Percentiles rank a stretch among this genome's conserved stretches.
These are phyloP conservation scores for Caiman crocodilus DNA, from an alignment of 2,797 vertebrate species.

Conservation along the genomic window DNA sequence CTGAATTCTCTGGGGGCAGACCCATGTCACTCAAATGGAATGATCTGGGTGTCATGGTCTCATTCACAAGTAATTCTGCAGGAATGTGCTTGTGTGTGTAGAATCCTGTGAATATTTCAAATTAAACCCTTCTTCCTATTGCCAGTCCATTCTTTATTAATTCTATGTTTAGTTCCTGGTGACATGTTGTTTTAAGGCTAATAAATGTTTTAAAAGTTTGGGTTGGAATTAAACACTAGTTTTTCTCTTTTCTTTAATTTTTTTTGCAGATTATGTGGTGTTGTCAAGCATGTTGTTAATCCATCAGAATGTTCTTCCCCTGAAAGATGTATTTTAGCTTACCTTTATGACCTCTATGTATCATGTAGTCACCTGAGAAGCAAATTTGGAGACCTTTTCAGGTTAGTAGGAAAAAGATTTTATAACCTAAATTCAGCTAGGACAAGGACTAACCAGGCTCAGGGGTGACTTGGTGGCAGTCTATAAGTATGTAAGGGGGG, in stretches of 20 bases:
- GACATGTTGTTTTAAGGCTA: background rate
- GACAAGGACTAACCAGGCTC: background rate
- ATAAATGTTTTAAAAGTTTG: background rate
- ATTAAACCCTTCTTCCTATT: background rate
- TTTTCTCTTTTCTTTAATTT: background rate
- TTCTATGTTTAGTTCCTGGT: background rate
- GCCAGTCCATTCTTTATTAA: background rate
- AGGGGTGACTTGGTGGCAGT: too few relatives aligned
- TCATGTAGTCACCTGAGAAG: conserved; percentile 84
- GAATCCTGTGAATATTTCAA: background rate
- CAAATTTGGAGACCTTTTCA: conserved; percentile 82
- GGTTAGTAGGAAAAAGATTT: conserved; percentile 59
- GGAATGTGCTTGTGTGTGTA: background rate
- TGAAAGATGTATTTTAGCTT: conserved; percentile 80
- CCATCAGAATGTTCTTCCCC: conserved; percentile 82
- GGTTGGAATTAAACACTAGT: background rate
- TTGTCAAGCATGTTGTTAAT: conserved; percentile 81
- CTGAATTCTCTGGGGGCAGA: background rate
- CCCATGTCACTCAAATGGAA: background rate
- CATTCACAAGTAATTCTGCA: background rate
- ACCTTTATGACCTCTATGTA: conserved; percentile 79
- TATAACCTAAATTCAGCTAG: background rate
- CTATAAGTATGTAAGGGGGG: too few relatives aligned
- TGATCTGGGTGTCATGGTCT: background rate
- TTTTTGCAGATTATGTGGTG: conserved; percentile 77